Conservation (phyloP, 2,113 vertebrate species). For the Podiceps cristatus region DNA sequence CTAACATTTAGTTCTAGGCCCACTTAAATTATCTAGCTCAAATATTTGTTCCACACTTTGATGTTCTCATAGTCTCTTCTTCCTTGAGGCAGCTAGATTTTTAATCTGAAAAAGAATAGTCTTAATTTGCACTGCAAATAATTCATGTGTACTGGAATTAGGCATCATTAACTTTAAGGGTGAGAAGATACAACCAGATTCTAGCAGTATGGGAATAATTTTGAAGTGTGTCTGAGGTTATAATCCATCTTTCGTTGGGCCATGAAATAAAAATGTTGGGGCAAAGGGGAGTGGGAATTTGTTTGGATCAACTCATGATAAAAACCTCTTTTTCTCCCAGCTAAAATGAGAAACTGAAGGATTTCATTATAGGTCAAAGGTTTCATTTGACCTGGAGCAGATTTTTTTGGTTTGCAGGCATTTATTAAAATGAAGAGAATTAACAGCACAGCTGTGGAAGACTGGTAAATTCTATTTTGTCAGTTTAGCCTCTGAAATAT, state of each 20-base stretch:
- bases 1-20: not conserved
- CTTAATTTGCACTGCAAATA: not conserved
- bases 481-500: not conserved
- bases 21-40: not conserved
- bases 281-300: not conserved
- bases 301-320: not conserved
- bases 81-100: not conserved
- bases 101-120: not conserved
- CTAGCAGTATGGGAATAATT: not conserved
- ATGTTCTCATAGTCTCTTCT: not conserved
- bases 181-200: not conserved
- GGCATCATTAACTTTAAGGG: not conserved
- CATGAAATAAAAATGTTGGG: not conserved
- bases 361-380: not conserved
- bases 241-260: not conserved
- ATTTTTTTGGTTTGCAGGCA: not conserved
- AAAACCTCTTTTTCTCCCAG: not conserved
- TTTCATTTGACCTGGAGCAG: not conserved
- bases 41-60: not conserved
- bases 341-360: not conserved
- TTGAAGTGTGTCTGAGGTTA: not conserved
- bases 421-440: constrained; percentile 12
- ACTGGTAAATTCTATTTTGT: not conserved
- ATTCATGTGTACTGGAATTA: not conserved
- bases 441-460: not conserved